Evolutionary conservation across 2,113 vertebrate species (phyloP).

Genomic region (Okapia johnstoni): DNA sequence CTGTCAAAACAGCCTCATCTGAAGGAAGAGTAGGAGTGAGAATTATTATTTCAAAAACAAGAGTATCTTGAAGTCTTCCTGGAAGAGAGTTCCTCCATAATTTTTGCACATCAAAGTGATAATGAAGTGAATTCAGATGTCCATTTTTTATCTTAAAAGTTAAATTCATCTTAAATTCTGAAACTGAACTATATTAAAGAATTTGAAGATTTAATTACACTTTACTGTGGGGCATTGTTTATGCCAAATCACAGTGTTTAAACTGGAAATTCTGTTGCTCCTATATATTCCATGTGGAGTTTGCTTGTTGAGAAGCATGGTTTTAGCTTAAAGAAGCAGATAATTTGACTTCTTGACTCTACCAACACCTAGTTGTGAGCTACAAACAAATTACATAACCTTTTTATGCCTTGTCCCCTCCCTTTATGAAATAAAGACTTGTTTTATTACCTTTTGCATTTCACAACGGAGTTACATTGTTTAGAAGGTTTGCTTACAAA

Average conservation of each 20-base stretch:
- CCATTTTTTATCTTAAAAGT: conserved; percentile 9
- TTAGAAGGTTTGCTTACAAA: not conserved
- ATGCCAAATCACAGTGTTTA: not conserved
- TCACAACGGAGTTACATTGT: not conserved
- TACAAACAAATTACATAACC: not conserved
- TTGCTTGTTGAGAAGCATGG: not conserved
- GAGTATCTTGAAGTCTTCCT: conserved; percentile 52
- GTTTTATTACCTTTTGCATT: not conserved
- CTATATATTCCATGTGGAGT: not conserved
- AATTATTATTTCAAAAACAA: conserved; percentile 61
- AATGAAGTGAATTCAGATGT: conserved; percentile 52
- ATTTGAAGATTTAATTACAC: not conserved
- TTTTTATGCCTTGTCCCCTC: not conserved
- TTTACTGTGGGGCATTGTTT: not conserved
- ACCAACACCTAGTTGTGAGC: not conserved
- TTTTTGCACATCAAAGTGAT: conserved; percentile 59
- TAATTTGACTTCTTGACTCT: not conserved
- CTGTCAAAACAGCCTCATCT: not conserved
- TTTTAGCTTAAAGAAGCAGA: not conserved
- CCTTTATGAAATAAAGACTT: not conserved
- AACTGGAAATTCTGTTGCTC: not conserved
- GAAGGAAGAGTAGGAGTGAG: conserved; percentile 7
- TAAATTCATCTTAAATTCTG: conserved; percentile 28
- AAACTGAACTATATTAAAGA: conserved; percentile 25
- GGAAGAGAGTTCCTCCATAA: conserved; percentile 39